These are phyloP conservation scores for Oscheius sp. DNA, from an alignment of 2,888 invertebrate species.

Conservation along the genomic window DNA sequence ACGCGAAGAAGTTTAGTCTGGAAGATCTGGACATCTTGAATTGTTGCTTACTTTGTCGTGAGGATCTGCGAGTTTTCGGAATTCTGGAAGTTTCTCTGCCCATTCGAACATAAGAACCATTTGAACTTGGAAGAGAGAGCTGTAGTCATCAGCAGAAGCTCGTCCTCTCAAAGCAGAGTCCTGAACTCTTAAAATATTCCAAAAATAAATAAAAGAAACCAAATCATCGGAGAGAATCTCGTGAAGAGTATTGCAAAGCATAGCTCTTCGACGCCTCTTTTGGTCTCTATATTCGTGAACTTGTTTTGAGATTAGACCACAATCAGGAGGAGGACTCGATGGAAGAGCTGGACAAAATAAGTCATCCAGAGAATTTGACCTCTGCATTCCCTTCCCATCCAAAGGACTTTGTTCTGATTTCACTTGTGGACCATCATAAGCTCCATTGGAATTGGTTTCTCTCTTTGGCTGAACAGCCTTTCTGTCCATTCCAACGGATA, in stretches of 20 bases:
- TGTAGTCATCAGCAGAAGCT: slow-evolving; percentile 56
- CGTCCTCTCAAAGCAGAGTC: slow-evolving; percentile 47
- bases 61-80: slow-evolving; percentile 51
- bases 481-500: slow-evolving; percentile 56
- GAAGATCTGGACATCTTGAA: slow-evolving; percentile 4
- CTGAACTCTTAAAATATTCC: slow-evolving; percentile 23
- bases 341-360: slow-evolving; percentile 46
- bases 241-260: slow-evolving; percentile 64
- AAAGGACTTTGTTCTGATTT: slow-evolving; percentile 7
- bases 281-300: slow-evolving; percentile 56
- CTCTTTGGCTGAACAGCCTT: slow-evolving; percentile 39
- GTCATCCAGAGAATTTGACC: slow-evolving; percentile 26
- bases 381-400: background rate
- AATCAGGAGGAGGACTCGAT: slow-evolving; percentile 46
- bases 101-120: slow-evolving; percentile 68
- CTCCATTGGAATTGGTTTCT: slow-evolving; percentile 23
- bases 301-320: slow-evolving; percentile 34
- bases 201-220: slow-evolving; percentile 6
- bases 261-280: slow-evolving; percentile 57
- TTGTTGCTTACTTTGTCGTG: slow-evolving; percentile 55
- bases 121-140: slow-evolving; percentile 52
- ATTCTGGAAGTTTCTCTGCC: slow-evolving; percentile 65
- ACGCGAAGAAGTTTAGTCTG: slow-evolving; percentile 59
- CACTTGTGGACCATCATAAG: background rate
- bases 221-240: slow-evolving; percentile 54